Evolutionary conservation across 2,113 vertebrate species (phyloP), one percentile per base, ranked within the genome.

Genomic region (Misgurnus mizolepis): DNA sequence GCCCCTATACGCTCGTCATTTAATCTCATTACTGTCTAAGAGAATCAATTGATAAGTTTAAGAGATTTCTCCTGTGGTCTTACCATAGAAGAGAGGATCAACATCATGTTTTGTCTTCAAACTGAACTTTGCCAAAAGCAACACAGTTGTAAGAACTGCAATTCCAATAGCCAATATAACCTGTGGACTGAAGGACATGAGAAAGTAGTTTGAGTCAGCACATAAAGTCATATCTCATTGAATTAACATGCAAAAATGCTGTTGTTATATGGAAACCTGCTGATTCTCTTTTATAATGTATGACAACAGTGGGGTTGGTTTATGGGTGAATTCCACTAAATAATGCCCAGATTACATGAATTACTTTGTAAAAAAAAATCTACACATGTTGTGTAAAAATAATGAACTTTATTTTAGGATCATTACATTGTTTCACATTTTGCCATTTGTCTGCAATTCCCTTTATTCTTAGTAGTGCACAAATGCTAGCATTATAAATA

Each of bases 21-120:
- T 10, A 49, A 49, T 49, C 47, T 12, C 47, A 53, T 53, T 53
- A 12, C 11, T n/a, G 4, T 58, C 55, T 58, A 6, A 17, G 55
- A 56, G 55, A 56, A 6, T 6, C 6, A 17, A 56, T 56, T 64
- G 69, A 45, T 43, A 56, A n/a, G 18, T 47, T 47, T 18, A 18
- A 65, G 40, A 22, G 45, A 50, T 65, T n/a, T 53, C 11, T 6
- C 9, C 12, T 14, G 40, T 12, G 7, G 8, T 80, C 94, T 92
- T 93, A 98, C 97, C 94, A 0, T 95, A 96, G 77, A 94, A 97
- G 41, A 98, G 91, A 0, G 95, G 93, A 68, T 97, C 95, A 49
- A 94, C 87, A 34, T 89, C 89, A 22, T 79, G 87, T 61, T 84
- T 88, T 3, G 87, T 50, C 0, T n/a, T 84, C 0, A 92, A 89